Conservation (phyloP, 92 coral and sea anemone species). For the Porites evermanni region DNA sequence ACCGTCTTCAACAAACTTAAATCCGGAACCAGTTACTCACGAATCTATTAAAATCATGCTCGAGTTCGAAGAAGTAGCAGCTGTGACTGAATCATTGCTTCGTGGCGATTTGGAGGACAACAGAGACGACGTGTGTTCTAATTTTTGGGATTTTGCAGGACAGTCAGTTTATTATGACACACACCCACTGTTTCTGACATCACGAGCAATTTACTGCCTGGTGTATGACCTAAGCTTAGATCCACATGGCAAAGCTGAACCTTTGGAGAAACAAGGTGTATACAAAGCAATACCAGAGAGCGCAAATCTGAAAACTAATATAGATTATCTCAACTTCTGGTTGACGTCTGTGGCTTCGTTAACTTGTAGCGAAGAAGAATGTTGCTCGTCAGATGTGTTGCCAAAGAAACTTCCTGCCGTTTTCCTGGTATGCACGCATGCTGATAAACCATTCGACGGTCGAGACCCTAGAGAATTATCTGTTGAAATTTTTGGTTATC, state of each 20-base stretch:
- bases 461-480: conserved; percentile 22
- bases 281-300: not conserved
- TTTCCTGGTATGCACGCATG: not conserved
- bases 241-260: conserved; percentile 33
- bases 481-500: conserved; percentile 15
- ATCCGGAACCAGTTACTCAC: not conserved
- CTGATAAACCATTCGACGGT: not conserved
- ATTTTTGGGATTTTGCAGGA: not conserved
- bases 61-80: conserved; percentile 12
- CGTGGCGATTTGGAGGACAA: not conserved
- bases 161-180: not conserved
- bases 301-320: not conserved
- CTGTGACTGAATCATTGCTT: not conserved
- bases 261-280: conserved; percentile 33
- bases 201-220: conserved; percentile 56
- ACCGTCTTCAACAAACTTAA: not conserved
- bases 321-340: conserved; percentile 1
- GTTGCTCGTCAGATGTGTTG: not conserved
- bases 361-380: not conserved
- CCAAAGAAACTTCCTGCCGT: conserved; percentile 31
- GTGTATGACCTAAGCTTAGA: conserved; percentile 40
- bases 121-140: conserved; percentile 1
- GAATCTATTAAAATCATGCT: not conserved
- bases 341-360: conserved; percentile 3
- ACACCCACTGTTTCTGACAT: not conserved